phyloP scores from a whole-genome alignment of 2,888 invertebrate genomes.

The Drosophila mettleri region DNA sequence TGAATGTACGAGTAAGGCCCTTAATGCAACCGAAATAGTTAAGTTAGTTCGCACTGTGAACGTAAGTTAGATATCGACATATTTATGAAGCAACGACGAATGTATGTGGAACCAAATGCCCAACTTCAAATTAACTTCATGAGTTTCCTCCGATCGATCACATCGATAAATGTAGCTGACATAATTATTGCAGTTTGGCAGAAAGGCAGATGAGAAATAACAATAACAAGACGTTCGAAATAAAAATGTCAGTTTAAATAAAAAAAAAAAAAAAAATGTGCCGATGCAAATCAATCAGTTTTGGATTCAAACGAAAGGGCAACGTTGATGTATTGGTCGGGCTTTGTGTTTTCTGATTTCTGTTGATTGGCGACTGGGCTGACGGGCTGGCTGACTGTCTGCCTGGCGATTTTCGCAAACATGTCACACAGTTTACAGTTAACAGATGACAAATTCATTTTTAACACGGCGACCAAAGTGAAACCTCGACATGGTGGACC shows the following conservation, averaged over 20 bases:
- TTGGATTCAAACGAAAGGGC: slow-evolving; percentile 45
- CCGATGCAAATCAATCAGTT: slow-evolving; percentile 84
- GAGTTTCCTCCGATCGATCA: slow-evolving; percentile 65
- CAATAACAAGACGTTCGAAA: slow-evolving; percentile 38
- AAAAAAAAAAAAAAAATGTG: slow-evolving; percentile 57
- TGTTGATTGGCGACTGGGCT: slow-evolving; percentile 17
- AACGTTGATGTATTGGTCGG: slow-evolving; percentile 78
- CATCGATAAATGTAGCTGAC: slow-evolving; percentile 65
- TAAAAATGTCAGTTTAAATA: slow-evolving; percentile 72
- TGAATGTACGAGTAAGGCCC: no score
- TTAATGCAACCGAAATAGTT: no score
- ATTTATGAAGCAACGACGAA: neutral
- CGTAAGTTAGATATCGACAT: no score
- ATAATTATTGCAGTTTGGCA: slow-evolving; percentile 74
- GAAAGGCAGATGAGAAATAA: slow-evolving; percentile 29
- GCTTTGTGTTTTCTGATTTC: slow-evolving; percentile 70
- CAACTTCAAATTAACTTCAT: slow-evolving; percentile 8
- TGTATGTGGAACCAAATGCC: neutral
- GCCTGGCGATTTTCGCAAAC: slow-evolving; percentile 71
- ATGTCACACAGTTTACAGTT: slow-evolving; percentile 79
- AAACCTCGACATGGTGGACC: slow-evolving; percentile 59
- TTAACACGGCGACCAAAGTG: slow-evolving; percentile 77
- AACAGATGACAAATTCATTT: slow-evolving; percentile 83
- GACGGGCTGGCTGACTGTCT: slow-evolving; percentile 5
- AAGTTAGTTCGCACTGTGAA: no score